Conservation (phyloP, 2,113 vertebrate genomes). For the Dolichotis patagonum region DNA sequence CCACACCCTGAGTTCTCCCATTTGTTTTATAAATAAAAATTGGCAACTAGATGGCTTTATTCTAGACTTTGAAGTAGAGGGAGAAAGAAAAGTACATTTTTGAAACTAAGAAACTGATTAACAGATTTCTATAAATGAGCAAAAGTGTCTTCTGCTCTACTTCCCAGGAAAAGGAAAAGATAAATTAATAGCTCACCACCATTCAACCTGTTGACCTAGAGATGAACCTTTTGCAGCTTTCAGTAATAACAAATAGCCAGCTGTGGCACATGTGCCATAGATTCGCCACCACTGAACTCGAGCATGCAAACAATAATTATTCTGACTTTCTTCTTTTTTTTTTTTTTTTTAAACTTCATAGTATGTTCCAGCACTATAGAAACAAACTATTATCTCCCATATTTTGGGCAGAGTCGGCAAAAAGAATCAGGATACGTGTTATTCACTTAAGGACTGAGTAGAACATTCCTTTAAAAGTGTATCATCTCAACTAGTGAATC, state of each 20-base stretch:
- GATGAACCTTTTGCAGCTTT: neutral
- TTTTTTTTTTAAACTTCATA: neutral
- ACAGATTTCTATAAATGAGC: conserved; percentile 22
- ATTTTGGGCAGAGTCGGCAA: conserved; percentile 19
- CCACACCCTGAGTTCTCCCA: neutral
- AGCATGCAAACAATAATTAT: neutral
- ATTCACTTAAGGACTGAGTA: neutral
- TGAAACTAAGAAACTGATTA: conserved; percentile 42
- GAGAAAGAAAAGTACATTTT: neutral
- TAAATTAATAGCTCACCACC: conserved; percentile 32
- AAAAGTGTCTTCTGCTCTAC: conserved; percentile 22
- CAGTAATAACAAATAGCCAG: neutral
- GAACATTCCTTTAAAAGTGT: conserved; percentile 19
- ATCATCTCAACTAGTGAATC: neutral
- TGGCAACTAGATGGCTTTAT: conserved; percentile 12
- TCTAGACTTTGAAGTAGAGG: neutral
- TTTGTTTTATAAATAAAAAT: conserved; percentile 65
- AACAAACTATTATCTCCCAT: conserved; percentile 30
- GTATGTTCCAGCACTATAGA: conserved; percentile 40
- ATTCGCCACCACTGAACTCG: neutral
- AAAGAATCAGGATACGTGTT: neutral
- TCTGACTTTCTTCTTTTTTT: conserved; percentile 7
- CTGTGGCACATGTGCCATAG: neutral
- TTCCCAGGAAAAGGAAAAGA: neutral
- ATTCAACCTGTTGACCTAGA: neutral